Base-by-base conservation (phyloP, 1,140 invertebrate genomes). In the Euura lappo region DNA sequence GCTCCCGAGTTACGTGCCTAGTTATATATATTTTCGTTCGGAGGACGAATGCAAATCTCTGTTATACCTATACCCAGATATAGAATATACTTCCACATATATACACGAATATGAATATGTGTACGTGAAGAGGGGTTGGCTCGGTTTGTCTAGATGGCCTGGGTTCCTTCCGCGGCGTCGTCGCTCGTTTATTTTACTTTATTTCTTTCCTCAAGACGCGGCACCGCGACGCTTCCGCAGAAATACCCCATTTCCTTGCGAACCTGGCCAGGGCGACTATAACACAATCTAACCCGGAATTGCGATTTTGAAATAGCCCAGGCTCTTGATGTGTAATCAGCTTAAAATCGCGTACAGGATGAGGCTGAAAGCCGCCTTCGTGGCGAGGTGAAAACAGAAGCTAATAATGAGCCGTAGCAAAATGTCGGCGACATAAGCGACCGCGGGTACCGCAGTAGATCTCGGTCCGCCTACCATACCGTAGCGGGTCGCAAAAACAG, bases 401-500 rank as follows among this genome's bases (percentile, higher is more conserved):
- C 44, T 65, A 28, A 45, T 67, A 64, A 13, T 4, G 45, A 10
- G 13, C 13, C 60, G 60, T 28, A 64, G 10, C 10, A 10, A 13
- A 10, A 13, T 64, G 10, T 64, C 60, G 28, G 28, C 28, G 28
- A 28, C 28, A 28, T 28, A 28, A 28, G 28, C 28, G n/a, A n/a
- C n/a, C n/a, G n/a, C n/a, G n/a, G n/a, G 28, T 28, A 28, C 28
- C 28, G 28, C 28, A 28, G 28, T 28, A 28, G 60, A 64, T 64
- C 13, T 10, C 60, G 10, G 60, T 64, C 13, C 28, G 10, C 67
- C 11, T 28, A 28, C 8, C 13, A 60, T 28, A 28, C 8, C 13
- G 13, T n/a, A 5, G 68, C 70, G 69, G 77, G 73, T 71, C 75
- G 77, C 80, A 82, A 81, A 81, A 82, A 78, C 77, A 74, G 75